Conservation (phyloP, 2,113 vertebrate genomes). For the Entosphenus tridentatus region DNA sequence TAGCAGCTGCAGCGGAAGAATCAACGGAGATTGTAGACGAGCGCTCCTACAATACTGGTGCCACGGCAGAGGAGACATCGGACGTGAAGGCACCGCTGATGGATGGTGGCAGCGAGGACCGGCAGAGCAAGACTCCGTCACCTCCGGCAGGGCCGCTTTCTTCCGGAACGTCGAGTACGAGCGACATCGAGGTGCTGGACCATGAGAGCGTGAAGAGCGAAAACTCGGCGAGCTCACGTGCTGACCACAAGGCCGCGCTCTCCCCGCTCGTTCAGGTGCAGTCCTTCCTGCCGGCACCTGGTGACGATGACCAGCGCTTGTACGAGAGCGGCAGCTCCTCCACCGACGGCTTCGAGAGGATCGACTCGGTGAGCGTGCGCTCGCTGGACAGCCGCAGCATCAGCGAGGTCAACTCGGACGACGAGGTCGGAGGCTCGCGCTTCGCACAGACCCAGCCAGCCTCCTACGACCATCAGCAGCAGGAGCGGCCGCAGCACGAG, state of each 20-base stretch:
- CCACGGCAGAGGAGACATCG: no score
- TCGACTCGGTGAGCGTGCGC: slow-evolving; percentile 86
- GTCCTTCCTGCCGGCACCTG: neutral
- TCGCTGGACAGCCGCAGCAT: slow-evolving; percentile 87
- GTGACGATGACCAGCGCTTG: slow-evolving; percentile 74
- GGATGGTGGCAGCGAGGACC: slow-evolving; percentile 45
- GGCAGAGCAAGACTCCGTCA: slow-evolving; percentile 82
- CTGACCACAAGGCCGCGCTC: slow-evolving; percentile 56
- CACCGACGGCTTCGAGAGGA: slow-evolving; percentile 89
- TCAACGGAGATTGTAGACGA: no score
- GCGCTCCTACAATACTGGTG: no score
- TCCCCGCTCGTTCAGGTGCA: slow-evolving; percentile 92
- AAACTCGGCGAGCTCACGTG: slow-evolving; percentile 71
- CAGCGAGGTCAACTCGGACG: slow-evolving; percentile 92
- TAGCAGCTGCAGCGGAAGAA: no score
- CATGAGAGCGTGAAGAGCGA: slow-evolving; percentile 92
- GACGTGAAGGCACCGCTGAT: neutral
- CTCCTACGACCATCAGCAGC: no score
- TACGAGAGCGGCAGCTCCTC: slow-evolving; percentile 54
- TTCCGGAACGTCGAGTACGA: slow-evolving; percentile 90
- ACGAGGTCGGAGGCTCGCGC: slow-evolving; percentile 26
- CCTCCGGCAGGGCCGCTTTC: slow-evolving; percentile 85
- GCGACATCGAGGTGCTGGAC: slow-evolving; percentile 92
- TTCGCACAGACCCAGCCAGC: no score
- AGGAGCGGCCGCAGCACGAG: no score